Conservation (phyloP, 2,797 vertebrate species). For the Myotis myotis region DNA sequence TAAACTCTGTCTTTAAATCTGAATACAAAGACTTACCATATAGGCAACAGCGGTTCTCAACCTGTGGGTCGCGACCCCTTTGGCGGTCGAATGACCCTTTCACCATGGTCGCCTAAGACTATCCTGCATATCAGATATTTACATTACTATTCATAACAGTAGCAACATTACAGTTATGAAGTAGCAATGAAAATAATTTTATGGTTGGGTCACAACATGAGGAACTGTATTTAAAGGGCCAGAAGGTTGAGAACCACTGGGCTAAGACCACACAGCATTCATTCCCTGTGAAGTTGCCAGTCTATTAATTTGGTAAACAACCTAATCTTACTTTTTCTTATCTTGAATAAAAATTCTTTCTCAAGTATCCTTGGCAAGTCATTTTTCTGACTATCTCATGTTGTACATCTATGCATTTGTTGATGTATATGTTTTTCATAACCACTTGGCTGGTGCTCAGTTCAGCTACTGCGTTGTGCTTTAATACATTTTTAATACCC, state of each 20-base stretch:
- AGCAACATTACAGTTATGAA: too few species aligned
- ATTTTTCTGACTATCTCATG: background rate
- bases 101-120: too few species aligned
- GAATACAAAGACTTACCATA: background rate
- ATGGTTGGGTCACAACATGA: too few species aligned
- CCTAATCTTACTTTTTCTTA: background rate
- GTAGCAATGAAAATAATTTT: too few species aligned
- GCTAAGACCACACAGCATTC: background rate
- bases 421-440: background rate
- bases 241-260: too few species aligned
- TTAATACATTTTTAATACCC: background rate
- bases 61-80: too few species aligned
- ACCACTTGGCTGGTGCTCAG: background rate
- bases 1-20: slow-evolving; percentile 19
- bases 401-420: background rate
- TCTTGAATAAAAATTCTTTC: slow-evolving; percentile 45
- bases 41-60: background rate
- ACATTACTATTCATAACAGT: too few species aligned
- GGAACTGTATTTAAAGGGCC: too few species aligned
- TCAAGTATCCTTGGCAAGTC: background rate
- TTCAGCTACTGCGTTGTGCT: background rate
- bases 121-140: too few species aligned
- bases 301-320: background rate
- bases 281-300: background rate
- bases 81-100: too few species aligned